A percentile compares a stretch with the other conserved stretches of the same genome.
Conservation (phyloP, 2,797 vertebrate species). For the Threskiornis aethiopicus region DNA sequence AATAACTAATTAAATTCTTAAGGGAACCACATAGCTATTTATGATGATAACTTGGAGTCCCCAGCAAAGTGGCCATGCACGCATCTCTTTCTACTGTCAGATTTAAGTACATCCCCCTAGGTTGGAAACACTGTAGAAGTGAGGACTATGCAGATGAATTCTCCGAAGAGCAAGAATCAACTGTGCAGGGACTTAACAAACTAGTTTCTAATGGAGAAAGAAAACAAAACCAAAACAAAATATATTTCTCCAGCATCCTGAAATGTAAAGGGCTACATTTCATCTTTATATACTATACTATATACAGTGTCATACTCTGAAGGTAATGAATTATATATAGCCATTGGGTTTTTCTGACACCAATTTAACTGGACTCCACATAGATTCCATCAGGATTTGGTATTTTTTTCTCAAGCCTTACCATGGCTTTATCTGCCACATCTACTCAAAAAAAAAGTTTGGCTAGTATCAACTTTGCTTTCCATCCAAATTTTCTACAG, state of each 20-base stretch:
- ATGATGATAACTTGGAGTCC: not conserved
- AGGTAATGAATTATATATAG: not conserved
- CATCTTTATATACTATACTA: not conserved
- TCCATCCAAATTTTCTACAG: not conserved
- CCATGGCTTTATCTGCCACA: not conserved
- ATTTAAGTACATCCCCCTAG: not conserved
- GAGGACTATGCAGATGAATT: not conserved
- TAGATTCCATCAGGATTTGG: not conserved
- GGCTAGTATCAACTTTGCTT: not conserved
- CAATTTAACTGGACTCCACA: not conserved
- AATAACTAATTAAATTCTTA: conserved; percentile 52
- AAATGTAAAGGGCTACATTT: not conserved
- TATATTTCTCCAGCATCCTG: not conserved
- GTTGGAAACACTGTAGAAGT: not conserved
- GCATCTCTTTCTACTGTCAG: not conserved
- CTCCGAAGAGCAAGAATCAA: not conserved
- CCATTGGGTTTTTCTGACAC: not conserved
- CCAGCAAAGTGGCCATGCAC: not conserved
- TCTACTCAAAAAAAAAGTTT: not conserved
- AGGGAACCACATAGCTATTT: not conserved
- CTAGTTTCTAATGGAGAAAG: not conserved
- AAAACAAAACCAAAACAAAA: not conserved
- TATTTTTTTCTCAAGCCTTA: not conserved
- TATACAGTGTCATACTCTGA: no score
- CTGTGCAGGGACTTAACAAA: not conserved